phyloP scores from a whole-genome alignment of 2,888 invertebrate species.

The Calephelis perditalis region DNA sequence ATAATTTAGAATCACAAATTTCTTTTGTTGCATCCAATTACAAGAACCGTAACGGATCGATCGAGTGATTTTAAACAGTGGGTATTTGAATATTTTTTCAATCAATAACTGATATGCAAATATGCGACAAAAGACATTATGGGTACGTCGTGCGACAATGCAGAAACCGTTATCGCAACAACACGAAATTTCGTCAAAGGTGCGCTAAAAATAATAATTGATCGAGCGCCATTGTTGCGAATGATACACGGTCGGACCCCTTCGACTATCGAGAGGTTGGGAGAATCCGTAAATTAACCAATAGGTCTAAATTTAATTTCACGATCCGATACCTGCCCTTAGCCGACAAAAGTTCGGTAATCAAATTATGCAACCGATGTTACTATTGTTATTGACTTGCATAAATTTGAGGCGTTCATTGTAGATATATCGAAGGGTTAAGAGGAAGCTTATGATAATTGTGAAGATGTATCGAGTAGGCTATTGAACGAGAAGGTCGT shows the following conservation, averaged over 20 bases:
- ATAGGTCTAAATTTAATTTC: constrained; percentile 76
- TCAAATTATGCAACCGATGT: constrained; percentile 76
- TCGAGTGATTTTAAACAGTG: constrained; percentile 59
- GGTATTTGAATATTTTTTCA: constrained; percentile 73
- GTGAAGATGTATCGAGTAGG: constrained; percentile 58
- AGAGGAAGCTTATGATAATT: constrained; percentile 58
- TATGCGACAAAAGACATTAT: constrained; percentile 54
- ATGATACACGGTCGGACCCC: constrained; percentile 59
- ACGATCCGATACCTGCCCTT: constrained; percentile 73
- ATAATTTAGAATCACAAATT: constrained; percentile 54
- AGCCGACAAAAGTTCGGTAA: constrained; percentile 67
- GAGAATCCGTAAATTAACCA: constrained; percentile 75
- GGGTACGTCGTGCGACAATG: constrained; percentile 57
- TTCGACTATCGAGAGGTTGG: constrained; percentile 56
- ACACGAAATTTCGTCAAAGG: constrained; percentile 73
- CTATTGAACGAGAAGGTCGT: constrained; percentile 58
- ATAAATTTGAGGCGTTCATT: constrained; percentile 71
- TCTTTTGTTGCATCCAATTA: constrained; percentile 46
- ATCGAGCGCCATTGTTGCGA: constrained; percentile 66
- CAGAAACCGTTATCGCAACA: constrained; percentile 71
- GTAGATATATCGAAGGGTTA: constrained; percentile 63
- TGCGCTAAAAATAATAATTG: constrained; percentile 73
- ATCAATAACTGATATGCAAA: constrained; percentile 78
- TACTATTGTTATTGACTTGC: constrained; percentile 68
- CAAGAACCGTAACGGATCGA: constrained; percentile 70